Evolutionary conservation across 2,797 vertebrate species (phyloP).

Genomic region (Spondyliosoma cantharus): DNA sequence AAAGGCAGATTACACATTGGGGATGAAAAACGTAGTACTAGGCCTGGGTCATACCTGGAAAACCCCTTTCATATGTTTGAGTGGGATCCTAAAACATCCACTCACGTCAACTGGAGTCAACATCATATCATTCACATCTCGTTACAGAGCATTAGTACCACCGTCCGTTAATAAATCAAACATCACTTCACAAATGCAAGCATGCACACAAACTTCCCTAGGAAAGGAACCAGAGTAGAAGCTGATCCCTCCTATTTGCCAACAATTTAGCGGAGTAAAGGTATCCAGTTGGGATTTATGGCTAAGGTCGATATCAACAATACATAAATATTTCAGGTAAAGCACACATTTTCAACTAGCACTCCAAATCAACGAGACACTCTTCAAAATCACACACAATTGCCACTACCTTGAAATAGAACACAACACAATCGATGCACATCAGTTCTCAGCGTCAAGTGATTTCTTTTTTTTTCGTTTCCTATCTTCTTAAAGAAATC

Average conservation of each 20-base stretch:
- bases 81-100: slow-evolving; percentile 13
- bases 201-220: slow-evolving; percentile 48
- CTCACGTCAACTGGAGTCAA: slow-evolving; percentile 8
- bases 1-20: slow-evolving; percentile 29
- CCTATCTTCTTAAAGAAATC: slow-evolving; percentile 54
- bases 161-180: slow-evolving; percentile 22
- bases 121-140: slow-evolving; percentile 32
- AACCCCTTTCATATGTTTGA: slow-evolving; percentile 24
- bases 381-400: slow-evolving; percentile 58
- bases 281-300: slow-evolving; percentile 16
- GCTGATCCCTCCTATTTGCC: slow-evolving; percentile 16
- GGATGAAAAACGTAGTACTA: slow-evolving; percentile 13
- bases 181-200: slow-evolving; percentile 47
- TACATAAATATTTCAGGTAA: slow-evolving; percentile 48
- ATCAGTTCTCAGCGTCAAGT: slow-evolving; percentile 70
- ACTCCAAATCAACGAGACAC: slow-evolving; percentile 63
- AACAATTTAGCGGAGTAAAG: slow-evolving; percentile 6
- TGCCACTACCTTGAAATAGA: slow-evolving; percentile 57
- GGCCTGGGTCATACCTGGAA: neutral
- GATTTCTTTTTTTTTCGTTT: slow-evolving; percentile 36
- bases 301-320: slow-evolving; percentile 42
- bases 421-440: slow-evolving; percentile 49
- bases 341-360: slow-evolving; percentile 46
- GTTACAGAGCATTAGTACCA: slow-evolving; percentile 24
- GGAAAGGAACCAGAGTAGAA: slow-evolving; percentile 27